These are phyloP conservation scores for Auanema freiburgensis DNA, from an alignment of 2,888 invertebrate species.

Conservation along the genomic window DNA sequence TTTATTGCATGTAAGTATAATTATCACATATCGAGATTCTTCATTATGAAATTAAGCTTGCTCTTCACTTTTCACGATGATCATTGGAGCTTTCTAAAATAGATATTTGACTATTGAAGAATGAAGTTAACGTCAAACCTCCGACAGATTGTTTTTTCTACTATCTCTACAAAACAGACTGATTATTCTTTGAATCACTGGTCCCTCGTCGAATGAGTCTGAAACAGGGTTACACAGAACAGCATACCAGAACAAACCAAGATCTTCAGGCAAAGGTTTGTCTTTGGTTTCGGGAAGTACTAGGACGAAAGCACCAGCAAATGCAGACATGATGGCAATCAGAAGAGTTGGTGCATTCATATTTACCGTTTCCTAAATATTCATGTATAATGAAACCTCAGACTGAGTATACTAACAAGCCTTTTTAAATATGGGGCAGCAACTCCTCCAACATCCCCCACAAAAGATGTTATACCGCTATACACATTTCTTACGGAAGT, in stretches of 20 bases:
- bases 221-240: slow-evolving; percentile 22
- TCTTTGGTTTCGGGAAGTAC: slow-evolving; percentile 56
- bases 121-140: slow-evolving; percentile 7
- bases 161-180: slow-evolving; percentile 7
- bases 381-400: no score
- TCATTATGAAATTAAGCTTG: no score
- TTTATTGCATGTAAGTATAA: no score
- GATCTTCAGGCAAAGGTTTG: slow-evolving; percentile 44
- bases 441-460: slow-evolving; percentile 60
- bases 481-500: slow-evolving; percentile 57
- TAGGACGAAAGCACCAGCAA: slow-evolving; percentile 46
- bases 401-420: slow-evolving; percentile 40
- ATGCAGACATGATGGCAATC: slow-evolving; percentile 45
- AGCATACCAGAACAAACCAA: slow-evolving; percentile 50
- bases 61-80: slow-evolving; percentile 4
- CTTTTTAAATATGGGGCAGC: slow-evolving; percentile 57
- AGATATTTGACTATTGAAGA: not conserved
- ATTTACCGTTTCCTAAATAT: no score
- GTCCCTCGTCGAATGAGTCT: not conserved
- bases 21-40: no score
- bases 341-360: slow-evolving; percentile 44
- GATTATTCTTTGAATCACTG: not conserved
- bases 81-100: slow-evolving; percentile 18
- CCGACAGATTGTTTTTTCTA: not conserved
- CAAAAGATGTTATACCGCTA: slow-evolving; percentile 50